Conservation (phyloP, 1,140 invertebrate species). For the Drosophila ananassae region DNA sequence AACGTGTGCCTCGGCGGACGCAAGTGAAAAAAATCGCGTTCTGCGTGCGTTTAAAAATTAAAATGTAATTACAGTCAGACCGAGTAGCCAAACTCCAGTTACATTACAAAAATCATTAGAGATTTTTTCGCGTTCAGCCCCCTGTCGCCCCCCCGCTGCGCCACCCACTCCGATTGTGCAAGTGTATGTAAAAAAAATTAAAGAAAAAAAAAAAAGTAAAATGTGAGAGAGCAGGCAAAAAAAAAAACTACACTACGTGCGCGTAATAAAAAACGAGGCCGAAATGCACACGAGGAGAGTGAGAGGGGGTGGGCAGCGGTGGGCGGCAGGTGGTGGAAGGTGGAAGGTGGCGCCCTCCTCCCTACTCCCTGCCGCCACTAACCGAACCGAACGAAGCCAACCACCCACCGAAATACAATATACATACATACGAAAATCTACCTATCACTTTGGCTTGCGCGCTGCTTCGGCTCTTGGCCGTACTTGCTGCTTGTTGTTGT, state of each 20-base stretch:
- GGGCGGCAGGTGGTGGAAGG: conserved; percentile 35
- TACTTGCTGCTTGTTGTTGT: conserved; percentile 34
- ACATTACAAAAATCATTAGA: not conserved
- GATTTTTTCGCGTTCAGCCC: conserved; percentile 1
- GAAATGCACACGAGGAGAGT: conserved; percentile 66
- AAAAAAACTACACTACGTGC: conserved; percentile 62
- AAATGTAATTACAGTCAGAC: conserved; percentile 37
- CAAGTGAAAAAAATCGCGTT: conserved; percentile 31
- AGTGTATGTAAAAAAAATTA: conserved; percentile 70
- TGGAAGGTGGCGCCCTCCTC: conserved; percentile 20
- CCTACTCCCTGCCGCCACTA: conserved; percentile 31
- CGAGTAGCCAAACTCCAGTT: conserved; percentile 29
- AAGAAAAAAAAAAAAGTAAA: conserved; percentile 48
- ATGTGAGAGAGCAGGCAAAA: conserved; percentile 44
- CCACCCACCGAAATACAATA: conserved; percentile 46
- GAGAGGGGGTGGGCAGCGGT: conserved; percentile 20
- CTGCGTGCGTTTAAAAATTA: conserved; percentile 62
- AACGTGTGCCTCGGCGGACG: conserved; percentile 59
- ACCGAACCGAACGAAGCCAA: not conserved
- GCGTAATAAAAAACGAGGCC: conserved; percentile 79
- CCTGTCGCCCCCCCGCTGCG: not conserved
- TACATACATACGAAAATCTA: conserved; percentile 78
- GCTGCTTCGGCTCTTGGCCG: conserved; percentile 15
- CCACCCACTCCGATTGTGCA: conserved; percentile 54
- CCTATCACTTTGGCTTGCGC: conserved; percentile 61